These are phyloP conservation scores for Urocynchramus pylzowi DNA, from an alignment of 2,113 vertebrate species.

Conservation along the genomic window DNA sequence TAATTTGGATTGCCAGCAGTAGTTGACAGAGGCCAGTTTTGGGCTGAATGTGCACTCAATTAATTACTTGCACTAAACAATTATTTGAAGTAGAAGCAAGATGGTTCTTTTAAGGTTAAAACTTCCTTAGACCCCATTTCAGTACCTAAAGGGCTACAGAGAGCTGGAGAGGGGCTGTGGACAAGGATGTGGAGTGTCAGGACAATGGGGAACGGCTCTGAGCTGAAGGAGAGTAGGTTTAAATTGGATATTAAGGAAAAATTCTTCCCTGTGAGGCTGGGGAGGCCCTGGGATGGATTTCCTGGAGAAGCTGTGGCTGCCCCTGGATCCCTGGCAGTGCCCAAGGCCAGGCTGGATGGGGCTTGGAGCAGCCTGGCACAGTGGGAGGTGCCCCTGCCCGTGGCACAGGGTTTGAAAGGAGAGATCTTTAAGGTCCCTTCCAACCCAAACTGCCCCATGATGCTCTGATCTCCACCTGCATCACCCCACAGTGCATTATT, in stretches of 20 bases:
- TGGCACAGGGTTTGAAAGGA: too few species aligned
- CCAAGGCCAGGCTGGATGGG: fast-evolving
- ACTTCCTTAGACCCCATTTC: background rate
- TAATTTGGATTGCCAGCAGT: background rate
- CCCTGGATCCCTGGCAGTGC: background rate
- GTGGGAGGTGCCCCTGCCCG: background rate
- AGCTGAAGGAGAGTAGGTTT: background rate
- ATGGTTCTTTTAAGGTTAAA: background rate
- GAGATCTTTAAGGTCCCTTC: background rate
- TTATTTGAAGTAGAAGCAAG: background rate
- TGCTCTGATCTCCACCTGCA: background rate
- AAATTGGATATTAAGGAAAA: background rate
- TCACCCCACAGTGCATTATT: fast-evolving
- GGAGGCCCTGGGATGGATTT: background rate
- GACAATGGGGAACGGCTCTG: too few species aligned
- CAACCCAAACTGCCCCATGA: background rate
- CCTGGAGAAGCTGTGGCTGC: background rate
- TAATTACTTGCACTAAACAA: fast-evolving
- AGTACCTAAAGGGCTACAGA: background rate
- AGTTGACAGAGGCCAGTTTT: background rate
- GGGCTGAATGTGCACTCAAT: background rate
- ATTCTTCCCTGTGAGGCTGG: background rate
- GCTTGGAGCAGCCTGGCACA: fast-evolving
- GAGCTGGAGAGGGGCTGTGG: background rate
- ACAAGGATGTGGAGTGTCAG: background rate